Conservation (phyloP, 2,113 vertebrate genomes). For the Scytalopus superciliaris region DNA sequence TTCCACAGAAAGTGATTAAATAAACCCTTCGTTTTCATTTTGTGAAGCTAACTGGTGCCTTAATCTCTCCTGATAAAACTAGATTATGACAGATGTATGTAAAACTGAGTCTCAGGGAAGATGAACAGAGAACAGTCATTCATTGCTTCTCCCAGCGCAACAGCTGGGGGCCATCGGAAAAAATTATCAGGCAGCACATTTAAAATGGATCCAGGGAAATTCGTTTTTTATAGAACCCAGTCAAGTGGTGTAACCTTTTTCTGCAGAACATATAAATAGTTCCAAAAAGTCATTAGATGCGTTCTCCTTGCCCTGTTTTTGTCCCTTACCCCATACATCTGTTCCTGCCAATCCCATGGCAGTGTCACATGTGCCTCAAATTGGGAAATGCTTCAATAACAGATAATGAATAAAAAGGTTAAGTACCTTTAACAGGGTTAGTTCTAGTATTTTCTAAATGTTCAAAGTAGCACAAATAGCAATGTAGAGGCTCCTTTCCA, state of each 20-base stretch:
- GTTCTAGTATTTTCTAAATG: background rate
- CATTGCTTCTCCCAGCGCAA: background rate
- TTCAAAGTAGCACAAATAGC: background rate
- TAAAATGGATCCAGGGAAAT: background rate
- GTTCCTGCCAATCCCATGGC: background rate
- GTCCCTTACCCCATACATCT: background rate
- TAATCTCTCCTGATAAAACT: background rate
- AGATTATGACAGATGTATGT: background rate
- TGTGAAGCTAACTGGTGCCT: background rate
- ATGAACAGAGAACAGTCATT: background rate
- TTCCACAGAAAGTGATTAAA: background rate
- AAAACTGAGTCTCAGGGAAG: background rate
- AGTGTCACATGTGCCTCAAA: rapidly evolving
- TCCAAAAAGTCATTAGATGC: background rate
- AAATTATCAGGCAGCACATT: background rate
- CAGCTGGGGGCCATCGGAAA: rapidly evolving
- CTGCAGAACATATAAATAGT: background rate
- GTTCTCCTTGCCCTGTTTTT: background rate
- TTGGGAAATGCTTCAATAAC: background rate
- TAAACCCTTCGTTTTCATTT: background rate
- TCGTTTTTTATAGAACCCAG: background rate
- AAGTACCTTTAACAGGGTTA: background rate
- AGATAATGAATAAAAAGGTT: background rate
- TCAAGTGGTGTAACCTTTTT: background rate
- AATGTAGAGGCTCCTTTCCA: background rate